phyloP scores from a whole-genome alignment of 2,888 invertebrate genomes.

The Erpobdella octoculata region DNA sequence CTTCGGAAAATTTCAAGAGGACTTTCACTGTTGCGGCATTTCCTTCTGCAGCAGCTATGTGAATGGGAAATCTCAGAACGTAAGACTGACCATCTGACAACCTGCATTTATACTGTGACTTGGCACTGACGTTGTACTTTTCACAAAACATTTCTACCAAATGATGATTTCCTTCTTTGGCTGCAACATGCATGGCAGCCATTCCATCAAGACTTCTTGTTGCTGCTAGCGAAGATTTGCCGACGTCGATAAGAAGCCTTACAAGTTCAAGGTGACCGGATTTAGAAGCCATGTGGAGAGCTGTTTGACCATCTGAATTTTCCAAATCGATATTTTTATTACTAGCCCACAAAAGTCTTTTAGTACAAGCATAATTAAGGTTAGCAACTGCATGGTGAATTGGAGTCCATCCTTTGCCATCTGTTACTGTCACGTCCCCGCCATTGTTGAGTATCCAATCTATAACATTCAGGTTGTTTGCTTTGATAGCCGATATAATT shows the following conservation, averaged over 20 bases:
- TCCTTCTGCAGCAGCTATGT: slow-evolving; percentile 37
- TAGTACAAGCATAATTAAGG: slow-evolving; percentile 36
- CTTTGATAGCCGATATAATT: slow-evolving; percentile 33
- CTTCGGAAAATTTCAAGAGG: slow-evolving; percentile 34
- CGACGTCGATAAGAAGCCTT: slow-evolving; percentile 35
- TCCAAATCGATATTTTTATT: slow-evolving; percentile 33
- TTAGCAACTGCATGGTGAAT: slow-evolving; percentile 36
- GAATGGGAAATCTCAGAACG: slow-evolving; percentile 30
- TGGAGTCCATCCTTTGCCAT: slow-evolving; percentile 38
- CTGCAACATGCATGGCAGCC: slow-evolving; percentile 38
- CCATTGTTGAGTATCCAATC: slow-evolving; percentile 35
- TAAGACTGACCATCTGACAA: neutral
- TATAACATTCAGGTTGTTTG: slow-evolving; percentile 32
- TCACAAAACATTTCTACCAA: slow-evolving; percentile 34
- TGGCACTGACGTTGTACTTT: slow-evolving; percentile 21
- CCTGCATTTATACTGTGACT: slow-evolving; percentile 23
- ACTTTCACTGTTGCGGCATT: slow-evolving; percentile 33
- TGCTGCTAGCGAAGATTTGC: slow-evolving; percentile 34
- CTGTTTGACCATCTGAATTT: slow-evolving; percentile 35
- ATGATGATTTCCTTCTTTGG: slow-evolving; percentile 36
- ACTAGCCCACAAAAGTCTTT: slow-evolving; percentile 32
- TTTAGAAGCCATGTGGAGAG: slow-evolving; percentile 37
- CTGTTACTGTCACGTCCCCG: slow-evolving; percentile 34
- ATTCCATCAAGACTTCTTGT: slow-evolving; percentile 34
- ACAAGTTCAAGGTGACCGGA: slow-evolving; percentile 38